Evolutionary conservation across 2,113 vertebrate genomes (phyloP), one percentile per base, ranked within the genome.

Genomic region (Gallinago paraguaiae): DNA sequence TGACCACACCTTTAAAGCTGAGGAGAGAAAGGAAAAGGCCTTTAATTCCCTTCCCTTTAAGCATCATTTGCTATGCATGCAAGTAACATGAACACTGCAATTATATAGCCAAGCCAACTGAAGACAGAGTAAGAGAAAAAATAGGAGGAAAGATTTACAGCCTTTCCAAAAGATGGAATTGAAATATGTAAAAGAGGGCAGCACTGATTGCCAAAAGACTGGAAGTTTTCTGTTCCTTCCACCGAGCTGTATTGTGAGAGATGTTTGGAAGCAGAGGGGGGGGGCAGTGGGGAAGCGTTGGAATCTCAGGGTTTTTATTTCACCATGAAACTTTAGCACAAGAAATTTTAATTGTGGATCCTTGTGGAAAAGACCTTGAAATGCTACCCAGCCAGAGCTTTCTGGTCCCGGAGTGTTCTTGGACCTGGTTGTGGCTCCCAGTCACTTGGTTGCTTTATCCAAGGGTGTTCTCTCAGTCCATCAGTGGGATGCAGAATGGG

Each of bases 271-370:
- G 65, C 3, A 4, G 48, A 24, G 18, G 13, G 30, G 28, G 39
- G 45, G 18, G 28, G 30, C 11, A 60, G 71, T 0, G 13, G 93
- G 68, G 59, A 88, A 92, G 89, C 56, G 0, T 53, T 93, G 95
- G 94, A 95, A 97, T 96, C 95, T 95, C 90, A 65, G 95, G 90
- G 89, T 27, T 97, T 97, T 97, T 53, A 94, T 97, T 97, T 96
- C 96, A 96, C 93, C 84, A 9, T 96, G 97, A 97, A 97, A 97
- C 96, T 95, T 93, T 95, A 97, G 97, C 88, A 94, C 79, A 13
- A 97, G 97, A 96, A 95, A 97, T 97, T 97, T 97, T 97, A 97
- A 97, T 97, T 97, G 96, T 96, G 96, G 93, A 97, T 96, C 95
- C 93, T 97, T 96, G 97, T 83, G 95, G 96, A 97, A 95, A 95